Conservation (phyloP, 2,797 vertebrate species). For the Ptychobarbus kaznakovi region DNA sequence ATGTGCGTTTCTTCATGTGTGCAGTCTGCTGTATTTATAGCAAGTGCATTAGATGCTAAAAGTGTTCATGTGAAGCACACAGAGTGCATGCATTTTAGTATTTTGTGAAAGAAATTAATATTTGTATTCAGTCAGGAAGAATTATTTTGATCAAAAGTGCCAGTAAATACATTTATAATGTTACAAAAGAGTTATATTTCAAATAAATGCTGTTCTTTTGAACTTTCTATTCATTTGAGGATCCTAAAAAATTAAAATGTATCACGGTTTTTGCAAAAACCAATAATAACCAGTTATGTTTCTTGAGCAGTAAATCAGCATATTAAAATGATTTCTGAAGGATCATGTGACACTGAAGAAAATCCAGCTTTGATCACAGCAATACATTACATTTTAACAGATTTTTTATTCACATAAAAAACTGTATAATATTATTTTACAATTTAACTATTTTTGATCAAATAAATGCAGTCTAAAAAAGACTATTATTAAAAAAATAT, state of each 20-base stretch:
- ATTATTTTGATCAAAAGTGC: not conserved
- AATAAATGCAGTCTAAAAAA: not conserved
- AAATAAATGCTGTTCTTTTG: not conserved
- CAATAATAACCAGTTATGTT: not conserved
- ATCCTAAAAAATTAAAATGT: not conserved
- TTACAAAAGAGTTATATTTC: not conserved
- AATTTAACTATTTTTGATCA: not conserved
- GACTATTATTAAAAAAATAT: not conserved
- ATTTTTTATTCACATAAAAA: not conserved
- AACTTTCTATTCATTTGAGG: not conserved
- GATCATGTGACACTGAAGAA: constrained; percentile 1
- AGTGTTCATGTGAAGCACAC: not conserved
- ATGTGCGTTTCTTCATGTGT: constrained; percentile 19
- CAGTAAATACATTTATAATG: not conserved
- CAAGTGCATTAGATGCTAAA: not conserved
- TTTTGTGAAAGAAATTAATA: not conserved
- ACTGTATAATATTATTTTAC: not conserved
- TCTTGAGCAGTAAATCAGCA: not conserved
- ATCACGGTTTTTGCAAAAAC: not conserved
- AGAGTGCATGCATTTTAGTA: not conserved
- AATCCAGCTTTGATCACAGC: not conserved
- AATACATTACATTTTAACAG: not conserved
- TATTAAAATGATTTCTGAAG: not conserved
- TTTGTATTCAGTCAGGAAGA: not conserved
- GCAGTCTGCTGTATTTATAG: constrained; percentile 1